phyloP scores from a whole-genome alignment of 2,797 vertebrate genomes.

The Diglossa cyanea region DNA sequence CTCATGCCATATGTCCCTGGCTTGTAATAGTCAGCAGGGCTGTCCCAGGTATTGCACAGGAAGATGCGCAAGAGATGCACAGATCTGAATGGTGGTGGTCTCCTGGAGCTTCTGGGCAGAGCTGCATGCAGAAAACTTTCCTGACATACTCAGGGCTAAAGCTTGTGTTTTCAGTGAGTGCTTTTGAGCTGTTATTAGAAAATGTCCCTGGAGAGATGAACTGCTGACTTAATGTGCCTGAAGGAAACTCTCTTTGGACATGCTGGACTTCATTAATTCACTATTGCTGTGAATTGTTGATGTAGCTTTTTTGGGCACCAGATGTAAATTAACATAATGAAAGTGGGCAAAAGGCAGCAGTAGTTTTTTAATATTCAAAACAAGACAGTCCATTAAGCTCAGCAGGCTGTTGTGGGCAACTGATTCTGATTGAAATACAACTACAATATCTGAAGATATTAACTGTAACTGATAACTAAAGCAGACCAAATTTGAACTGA shows the following conservation, averaged over 20 bases:
- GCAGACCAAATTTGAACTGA: conserved; percentile 62
- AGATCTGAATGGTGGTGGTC: neutral
- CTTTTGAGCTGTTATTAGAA: neutral
- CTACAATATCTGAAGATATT: conserved; percentile 48
- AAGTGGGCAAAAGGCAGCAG: neutral
- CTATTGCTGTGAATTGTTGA: neutral
- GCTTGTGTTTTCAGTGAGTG: neutral
- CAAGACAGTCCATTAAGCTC: neutral
- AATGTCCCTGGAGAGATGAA: neutral
- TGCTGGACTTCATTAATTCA: neutral
- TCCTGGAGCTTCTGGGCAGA: neutral
- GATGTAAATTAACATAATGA: neutral
- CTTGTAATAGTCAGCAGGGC: neutral
- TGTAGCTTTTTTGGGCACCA: neutral
- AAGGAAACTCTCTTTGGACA: neutral
- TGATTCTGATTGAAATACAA: conserved; percentile 42
- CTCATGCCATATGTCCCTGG: neutral
- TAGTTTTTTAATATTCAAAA: neutral
- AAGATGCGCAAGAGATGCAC: neutral
- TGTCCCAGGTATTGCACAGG: neutral
- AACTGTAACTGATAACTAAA: conserved; percentile 65
- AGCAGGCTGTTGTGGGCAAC: neutral
- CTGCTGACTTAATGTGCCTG: neutral
- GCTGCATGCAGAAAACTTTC: neutral
- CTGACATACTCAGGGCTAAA: neutral